Evolutionary conservation across 64 coral and sea anemone genomes (phyloP).

Genomic region (Platygyra sinensis): DNA sequence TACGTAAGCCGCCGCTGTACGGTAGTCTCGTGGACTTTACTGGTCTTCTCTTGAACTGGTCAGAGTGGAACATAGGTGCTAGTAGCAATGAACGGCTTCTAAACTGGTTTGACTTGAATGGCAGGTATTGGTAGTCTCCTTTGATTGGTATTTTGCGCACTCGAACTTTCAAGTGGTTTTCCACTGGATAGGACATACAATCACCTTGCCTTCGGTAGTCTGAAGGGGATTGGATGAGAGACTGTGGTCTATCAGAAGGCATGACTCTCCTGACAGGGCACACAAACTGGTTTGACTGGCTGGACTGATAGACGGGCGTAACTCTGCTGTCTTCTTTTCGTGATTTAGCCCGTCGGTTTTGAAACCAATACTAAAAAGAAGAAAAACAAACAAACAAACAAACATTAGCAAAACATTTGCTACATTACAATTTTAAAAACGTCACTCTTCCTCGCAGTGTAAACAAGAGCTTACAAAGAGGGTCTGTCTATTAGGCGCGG

Average conservation of each 20-base stretch:
- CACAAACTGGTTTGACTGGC: conserved; percentile 15
- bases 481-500: no score
- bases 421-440: no score
- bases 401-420: background rate
- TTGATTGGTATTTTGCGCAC: background rate
- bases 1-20: background rate
- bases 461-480: no score
- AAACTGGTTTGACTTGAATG: background rate
- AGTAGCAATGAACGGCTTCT: background rate
- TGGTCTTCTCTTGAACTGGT: conserved; percentile 7
- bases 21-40: background rate
- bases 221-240: background rate
- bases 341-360: conserved; percentile 21
- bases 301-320: background rate
- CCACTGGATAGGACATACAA: background rate
- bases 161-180: background rate
- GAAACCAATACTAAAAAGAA: conserved; percentile 22
- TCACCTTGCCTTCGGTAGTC: background rate
- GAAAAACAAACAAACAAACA: background rate
- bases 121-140: background rate
- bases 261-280: no score
- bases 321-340: background rate
- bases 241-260: background rate
- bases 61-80: background rate
- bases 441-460: no score